These are phyloP conservation scores for Orchestia grillus DNA, from an alignment of 1,140 invertebrate genomes.

Conservation along the genomic window DNA sequence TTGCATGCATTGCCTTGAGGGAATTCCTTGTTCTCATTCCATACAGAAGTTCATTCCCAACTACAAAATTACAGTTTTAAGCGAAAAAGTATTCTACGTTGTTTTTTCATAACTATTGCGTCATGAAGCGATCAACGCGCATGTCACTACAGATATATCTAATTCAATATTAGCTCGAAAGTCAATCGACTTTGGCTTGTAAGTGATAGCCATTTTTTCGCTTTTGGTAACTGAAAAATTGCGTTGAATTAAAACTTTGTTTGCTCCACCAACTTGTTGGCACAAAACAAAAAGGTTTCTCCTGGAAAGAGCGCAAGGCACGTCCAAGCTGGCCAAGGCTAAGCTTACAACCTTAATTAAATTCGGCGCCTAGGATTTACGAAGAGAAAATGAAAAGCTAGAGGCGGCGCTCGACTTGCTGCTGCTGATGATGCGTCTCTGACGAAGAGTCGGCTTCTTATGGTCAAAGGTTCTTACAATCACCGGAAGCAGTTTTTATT, in stretches of 20 bases:
- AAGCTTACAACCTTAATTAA: slow-evolving; percentile 26
- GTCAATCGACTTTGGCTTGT: too few species aligned
- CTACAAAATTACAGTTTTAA: too few species aligned
- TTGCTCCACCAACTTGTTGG: not conserved
- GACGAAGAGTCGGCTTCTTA: not conserved
- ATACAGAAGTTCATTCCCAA: too few species aligned
- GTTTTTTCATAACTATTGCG: too few species aligned
- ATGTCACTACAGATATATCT: too few species aligned
- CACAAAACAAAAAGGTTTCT: not conserved
- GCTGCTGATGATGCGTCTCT: not conserved
- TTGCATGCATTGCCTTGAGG: too few species aligned
- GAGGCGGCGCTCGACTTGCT: not conserved
- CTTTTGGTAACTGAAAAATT: not conserved
- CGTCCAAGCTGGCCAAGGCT: not conserved
- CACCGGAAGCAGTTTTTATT: too few species aligned
- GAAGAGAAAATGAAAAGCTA: not conserved
- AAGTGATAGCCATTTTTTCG: not conserved
- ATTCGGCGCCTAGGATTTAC: not conserved
- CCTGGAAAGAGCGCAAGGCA: not conserved
- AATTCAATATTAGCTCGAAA: too few species aligned
- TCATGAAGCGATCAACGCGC: too few species aligned
- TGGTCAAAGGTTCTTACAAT: not conserved
- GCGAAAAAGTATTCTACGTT: too few species aligned
- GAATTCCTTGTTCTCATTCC: too few species aligned
- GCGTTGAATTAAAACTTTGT: not conserved